phyloP scores from a whole-genome alignment of 2,113 vertebrate species.

The Amphiprion ocellaris region DNA sequence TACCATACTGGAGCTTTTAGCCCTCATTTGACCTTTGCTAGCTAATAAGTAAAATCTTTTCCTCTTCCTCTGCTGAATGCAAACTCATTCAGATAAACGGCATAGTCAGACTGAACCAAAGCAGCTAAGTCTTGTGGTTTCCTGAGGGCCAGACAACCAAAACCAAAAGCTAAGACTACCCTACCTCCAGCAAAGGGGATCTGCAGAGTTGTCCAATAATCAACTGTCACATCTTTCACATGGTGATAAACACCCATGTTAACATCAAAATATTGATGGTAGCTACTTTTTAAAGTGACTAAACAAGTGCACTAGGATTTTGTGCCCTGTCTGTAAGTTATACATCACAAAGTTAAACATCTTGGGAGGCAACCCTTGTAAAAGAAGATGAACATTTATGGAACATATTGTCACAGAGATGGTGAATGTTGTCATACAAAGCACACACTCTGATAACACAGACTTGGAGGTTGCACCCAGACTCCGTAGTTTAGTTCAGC shows the following conservation, averaged over 20 bases:
- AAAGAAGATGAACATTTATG: background rate
- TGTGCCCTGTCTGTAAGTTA: no score
- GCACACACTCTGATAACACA: conserved; percentile 6
- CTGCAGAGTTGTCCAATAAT: no score
- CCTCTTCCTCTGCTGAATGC: no score
- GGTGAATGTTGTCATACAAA: background rate
- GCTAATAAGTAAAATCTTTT: no score
- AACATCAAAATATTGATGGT: background rate
- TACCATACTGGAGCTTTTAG: no score
- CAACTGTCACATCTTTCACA: no score
- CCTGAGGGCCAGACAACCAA: background rate
- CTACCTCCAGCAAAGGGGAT: no score
- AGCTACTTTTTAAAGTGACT: background rate
- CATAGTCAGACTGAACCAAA: background rate
- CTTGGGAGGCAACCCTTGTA: background rate
- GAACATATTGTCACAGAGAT: background rate
- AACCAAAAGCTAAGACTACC: background rate
- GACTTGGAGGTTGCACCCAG: background rate
- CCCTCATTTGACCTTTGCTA: no score
- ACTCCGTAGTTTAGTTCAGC: background rate
- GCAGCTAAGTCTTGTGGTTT: no score
- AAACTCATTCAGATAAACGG: no score
- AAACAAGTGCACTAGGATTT: no score
- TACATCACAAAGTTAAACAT: background rate
- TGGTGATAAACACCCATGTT: background rate